Evolutionary conservation across 2,797 vertebrate species (phyloP), one percentile per base, ranked within the genome.

Genomic region (Pelobates cultripes): DNA sequence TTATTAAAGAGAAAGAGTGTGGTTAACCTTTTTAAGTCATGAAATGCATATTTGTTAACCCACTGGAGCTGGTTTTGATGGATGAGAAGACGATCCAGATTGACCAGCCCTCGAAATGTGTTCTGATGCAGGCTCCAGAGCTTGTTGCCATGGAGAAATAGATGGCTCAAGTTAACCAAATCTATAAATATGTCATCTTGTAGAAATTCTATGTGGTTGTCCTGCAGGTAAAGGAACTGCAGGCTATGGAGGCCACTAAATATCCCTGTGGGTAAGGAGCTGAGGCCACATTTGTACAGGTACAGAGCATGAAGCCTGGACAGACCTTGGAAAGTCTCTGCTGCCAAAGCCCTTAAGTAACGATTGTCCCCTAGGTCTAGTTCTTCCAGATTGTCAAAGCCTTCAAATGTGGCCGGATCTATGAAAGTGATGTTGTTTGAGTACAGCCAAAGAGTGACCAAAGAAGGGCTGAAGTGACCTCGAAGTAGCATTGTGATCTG

Each of bases 401-500:
- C 98, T 0, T 94, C 94, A 55, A 99, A 99, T 74, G 98, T 96
- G 77, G 92, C 93, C 13, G 98, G 96, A 89, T 98, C 96, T 0
- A 99, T 97, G 91, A 96, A 97, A 10, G 96, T 97, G 89, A 99
- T 97, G 89, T 99, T 99, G 90, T 99, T 99, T 90, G 97, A 97
- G 90, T 99, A 99, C 89, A 99, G 95, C 98, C 97, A 99, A 66
- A 99, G 94, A 41, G 96, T 99, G 90, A 98, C 96, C 8, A 96
- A 96, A 85, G 96, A 94, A 3, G 96, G 88, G 87, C 95, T 97
- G 92, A 99, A 97, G 91, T 97, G 96, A 80, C 97, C 96, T 15
- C 89, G 94, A 71, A 96, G 94, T 64, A 99, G 93, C 85, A 95
- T 91, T 79, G 95, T 95, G 88, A 99, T 99, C 90, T 94, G 97